Evolutionary conservation across 2,888 invertebrate genomes (phyloP), one percentile per base, ranked within the genome.

Genomic region (Chaetoderma sp.): DNA sequence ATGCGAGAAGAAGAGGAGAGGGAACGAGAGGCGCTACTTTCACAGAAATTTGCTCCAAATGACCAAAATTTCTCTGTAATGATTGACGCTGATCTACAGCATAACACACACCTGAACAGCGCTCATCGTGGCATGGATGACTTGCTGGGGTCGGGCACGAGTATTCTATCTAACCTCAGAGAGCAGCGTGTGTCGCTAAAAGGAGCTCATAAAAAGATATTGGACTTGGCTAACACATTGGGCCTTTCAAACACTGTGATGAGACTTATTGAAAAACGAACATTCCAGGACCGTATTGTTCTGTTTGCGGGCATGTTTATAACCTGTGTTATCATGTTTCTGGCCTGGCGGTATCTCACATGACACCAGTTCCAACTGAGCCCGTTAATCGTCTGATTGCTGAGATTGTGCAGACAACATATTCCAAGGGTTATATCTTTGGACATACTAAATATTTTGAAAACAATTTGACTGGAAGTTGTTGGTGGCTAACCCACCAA

Each of bases 161-260:
- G 89, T 70, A 92, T 95, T 60, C 86, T 98, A 60, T 92, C 92
- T 49, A 95, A 92, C 74, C 88, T 98, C 44, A 89, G 92, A 68
- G 92, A 93, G 67, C 98, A 98, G 86, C 89, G 94, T 60, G 90
- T 91, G 69, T 93, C 93, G 0, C 82, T 98, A 47, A 95, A 96
- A 85, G 94, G 94, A 1, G 95, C 95, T 0, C 94, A 94, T 71
- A 91, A 91, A 76, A 90, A 93, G 69, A 90, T 98, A 65, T 90
- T 96, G 74, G 94, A 96, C 80, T 91, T 98, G 84, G 94, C 94
- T 10, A 96, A 94, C 86, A 94, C 93, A 0, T 88, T 98, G 16
- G 98, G 98, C 0, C 88, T 98, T 56, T 96, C 96, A 6, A 96
- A 96, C 84, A 95, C 97, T 8, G 96, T 97, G 0, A 96, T 98